phyloP scores from a whole-genome alignment of 2,113 vertebrate genomes.

The Probosciger aterrimus region DNA sequence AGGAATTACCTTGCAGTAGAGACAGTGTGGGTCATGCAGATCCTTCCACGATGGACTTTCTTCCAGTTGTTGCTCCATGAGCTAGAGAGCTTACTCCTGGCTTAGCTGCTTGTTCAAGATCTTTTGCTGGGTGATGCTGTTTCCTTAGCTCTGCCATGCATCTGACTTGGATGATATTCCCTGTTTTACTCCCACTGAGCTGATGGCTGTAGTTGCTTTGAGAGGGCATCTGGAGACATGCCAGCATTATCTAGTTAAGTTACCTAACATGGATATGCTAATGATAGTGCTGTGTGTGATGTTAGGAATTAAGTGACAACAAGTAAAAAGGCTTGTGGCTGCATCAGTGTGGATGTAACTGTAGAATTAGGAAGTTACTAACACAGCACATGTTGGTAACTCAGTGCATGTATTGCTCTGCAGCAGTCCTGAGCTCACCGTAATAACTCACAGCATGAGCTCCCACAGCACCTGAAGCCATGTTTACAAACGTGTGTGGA shows the following conservation, averaged over 20 bases:
- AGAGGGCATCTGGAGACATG: not conserved
- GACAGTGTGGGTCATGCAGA: not conserved
- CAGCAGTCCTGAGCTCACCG: fast-evolving
- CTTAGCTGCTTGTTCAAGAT: not conserved
- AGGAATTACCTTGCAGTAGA: not conserved
- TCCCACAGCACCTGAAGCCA: not conserved
- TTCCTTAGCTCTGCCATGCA: not conserved
- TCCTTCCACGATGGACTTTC: not conserved
- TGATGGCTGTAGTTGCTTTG: not conserved
- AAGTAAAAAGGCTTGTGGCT: not conserved
- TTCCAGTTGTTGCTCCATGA: not conserved
- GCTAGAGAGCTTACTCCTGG: not conserved
- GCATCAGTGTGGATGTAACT: not conserved
- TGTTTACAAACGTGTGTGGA: not conserved
- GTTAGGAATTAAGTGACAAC: not conserved
- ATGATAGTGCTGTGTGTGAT: not conserved
- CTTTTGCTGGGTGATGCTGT: not conserved
- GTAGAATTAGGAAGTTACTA: not conserved
- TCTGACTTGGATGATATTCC: not conserved
- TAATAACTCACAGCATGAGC: not conserved
- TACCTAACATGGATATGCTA: not conserved
- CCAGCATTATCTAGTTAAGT: not conserved
- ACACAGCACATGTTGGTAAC: not conserved
- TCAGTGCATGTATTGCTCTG: not conserved
- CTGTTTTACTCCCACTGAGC: not conserved